Evolutionary conservation across 2,797 vertebrate species (phyloP), one percentile per base, ranked within the genome.

Genomic region (Coluber constrictor): DNA sequence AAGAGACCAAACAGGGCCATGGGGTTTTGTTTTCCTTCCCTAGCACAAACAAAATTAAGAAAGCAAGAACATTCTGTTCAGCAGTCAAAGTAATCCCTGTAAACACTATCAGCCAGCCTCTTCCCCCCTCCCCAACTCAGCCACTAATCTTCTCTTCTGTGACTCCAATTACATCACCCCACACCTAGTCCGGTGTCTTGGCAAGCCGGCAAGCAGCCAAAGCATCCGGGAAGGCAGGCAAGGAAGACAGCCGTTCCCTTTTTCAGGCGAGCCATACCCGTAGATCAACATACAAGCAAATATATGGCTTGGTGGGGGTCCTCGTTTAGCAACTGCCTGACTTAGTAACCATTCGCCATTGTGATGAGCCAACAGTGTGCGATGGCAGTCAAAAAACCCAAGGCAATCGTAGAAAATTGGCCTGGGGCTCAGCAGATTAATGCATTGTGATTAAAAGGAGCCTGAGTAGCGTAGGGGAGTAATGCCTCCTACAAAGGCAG

Each of bases 141-240:
- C 87, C 86, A 87, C 92, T 89, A 93, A 94, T 92, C 93, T 93
- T 91, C 87, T 70, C 92, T 92, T 94, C 90, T 63, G 86, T 27
- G 66, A 57, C 89, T 86, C 70, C 86, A 91, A 37, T 87, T 89
- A 86, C 59, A 74, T 43, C 37, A 0, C 74, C 74, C 20, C 6
- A 43, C 79, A 86, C 87, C 90, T 90, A 94, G 92, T 93, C 92
- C 74, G n/a, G 87, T 92, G 54, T 93, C 90, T 54, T 87, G 51
- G 51, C 51, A 54, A 54, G 51, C 51, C 11, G 7, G 90, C 87
- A 29, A 16, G 5, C 54, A 32, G 93, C n/a, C 90, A 74, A 91
- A 55, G 86, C 8, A 10, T 10, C 4, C 7, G 15, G 56, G 5
- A 1, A n/a, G 7, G 18, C 5, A n/a, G 25, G 54, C 3, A 0